Conservation (phyloP, 2,888 invertebrate genomes). For the Fragum sueziense region DNA sequence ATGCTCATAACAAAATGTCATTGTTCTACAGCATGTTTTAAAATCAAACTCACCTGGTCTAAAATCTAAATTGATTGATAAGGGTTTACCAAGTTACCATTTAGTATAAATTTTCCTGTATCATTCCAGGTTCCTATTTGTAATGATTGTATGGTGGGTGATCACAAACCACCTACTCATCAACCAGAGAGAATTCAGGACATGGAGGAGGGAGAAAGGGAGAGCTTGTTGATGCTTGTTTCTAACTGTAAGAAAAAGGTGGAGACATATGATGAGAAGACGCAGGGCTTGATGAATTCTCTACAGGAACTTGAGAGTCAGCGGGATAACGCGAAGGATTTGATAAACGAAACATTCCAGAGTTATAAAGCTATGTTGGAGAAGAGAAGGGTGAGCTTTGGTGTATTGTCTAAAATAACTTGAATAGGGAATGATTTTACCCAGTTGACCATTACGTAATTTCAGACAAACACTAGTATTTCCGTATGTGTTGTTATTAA, state of each 20-base stretch:
- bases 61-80: no score
- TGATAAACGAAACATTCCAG: slow-evolving; percentile 85
- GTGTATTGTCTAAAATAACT: no score
- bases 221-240: slow-evolving; percentile 89
- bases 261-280: slow-evolving; percentile 89
- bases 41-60: no score
- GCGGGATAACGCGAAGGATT: slow-evolving; percentile 91
- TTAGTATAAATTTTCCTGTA: neutral
- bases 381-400: slow-evolving; percentile 85
- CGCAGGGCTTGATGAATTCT: slow-evolving; percentile 89
- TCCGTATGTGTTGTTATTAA: no score
- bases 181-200: slow-evolving; percentile 91
- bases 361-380: slow-evolving; percentile 89
- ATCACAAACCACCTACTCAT: slow-evolving; percentile 92
- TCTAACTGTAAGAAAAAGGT: slow-evolving; percentile 90
- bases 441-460: no score
- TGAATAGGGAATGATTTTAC: no score
- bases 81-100: no score
- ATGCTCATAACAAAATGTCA: no score
- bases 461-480: no score
- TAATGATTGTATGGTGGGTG: slow-evolving; percentile 91
- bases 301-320: slow-evolving; percentile 93
- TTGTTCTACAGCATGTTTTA: no score
- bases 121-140: slow-evolving; percentile 92
- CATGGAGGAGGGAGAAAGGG: slow-evolving; percentile 90